Evolutionary conservation across 1,140 invertebrate species (phyloP), one percentile per base, ranked within the genome.

Genomic region (Drosophila parvula): DNA sequence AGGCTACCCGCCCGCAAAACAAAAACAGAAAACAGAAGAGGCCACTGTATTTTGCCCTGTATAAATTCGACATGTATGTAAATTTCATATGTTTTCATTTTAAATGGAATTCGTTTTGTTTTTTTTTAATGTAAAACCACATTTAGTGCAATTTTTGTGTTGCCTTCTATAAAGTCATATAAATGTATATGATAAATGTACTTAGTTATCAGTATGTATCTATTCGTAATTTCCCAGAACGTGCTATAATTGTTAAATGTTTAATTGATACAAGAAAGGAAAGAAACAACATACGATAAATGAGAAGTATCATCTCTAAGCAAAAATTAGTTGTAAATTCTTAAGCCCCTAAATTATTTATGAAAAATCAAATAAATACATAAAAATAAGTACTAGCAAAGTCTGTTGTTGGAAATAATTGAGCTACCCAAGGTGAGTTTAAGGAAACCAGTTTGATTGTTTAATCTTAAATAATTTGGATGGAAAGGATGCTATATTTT

Each of bases 231-330:
- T 68, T 81, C 68, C 79, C 84, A 60, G 55, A 86, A 86, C 68
- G 83, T 86, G 83, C 83, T 86, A 88, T 86, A 86, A 88, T 79
- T 86, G 83, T 86, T 86, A 83, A 88, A 86, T 82, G 81, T 77
- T 76, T 76, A 57, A 76, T 53, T 76, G 55, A 75, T 67, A 43
- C 48, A 12, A 5, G 38, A 40, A 27, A 36, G 36, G 16, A 51
- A 55, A 34, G 30, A 73, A 81, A 79, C 43, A 71, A 71, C 34
- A 70, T 58, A 71, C 51, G 51, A 58, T 47, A 50, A 70, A 70
- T 58, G 74, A 70, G 44, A 76, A 77, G 73, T 82, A 79, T 79
- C 67, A 73, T 69, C 62, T 79, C 65, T 86, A 86, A 86, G 82
- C 83, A 50, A 86, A 61, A 86, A 82, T 76, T 86, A 86, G 79